These are phyloP conservation scores for Biston stratarius DNA, from an alignment of 2,888 invertebrate genomes.

Conservation along the genomic window DNA sequence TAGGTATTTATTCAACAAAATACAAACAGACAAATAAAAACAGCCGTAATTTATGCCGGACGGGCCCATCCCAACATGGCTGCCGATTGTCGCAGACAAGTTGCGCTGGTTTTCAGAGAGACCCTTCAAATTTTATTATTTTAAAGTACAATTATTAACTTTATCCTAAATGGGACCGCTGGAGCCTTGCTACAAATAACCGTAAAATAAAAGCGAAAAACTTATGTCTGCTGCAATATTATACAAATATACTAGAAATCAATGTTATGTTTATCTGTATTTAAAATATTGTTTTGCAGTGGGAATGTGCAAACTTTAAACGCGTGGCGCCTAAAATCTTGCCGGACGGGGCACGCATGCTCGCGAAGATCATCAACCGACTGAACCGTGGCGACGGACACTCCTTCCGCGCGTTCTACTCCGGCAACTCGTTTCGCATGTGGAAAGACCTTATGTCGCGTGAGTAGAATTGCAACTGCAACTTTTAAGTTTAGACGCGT, in stretches of 20 bases:
- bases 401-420: constrained; percentile 89
- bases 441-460: constrained; percentile 97
- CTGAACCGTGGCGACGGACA: constrained; percentile 89
- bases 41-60: too few species aligned
- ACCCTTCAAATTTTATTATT: too few species aligned
- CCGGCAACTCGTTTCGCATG: constrained; percentile 89
- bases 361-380: constrained; percentile 91
- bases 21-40: too few species aligned
- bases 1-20: too few species aligned
- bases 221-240: background rate
- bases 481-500: background rate
- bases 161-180: too few species aligned
- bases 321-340: constrained; percentile 90
- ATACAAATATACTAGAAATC: background rate
- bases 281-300: constrained; percentile 61
- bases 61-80: too few species aligned
- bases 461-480: constrained; percentile 78
- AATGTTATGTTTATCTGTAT: background rate
- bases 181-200: too few species aligned
- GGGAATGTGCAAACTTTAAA: constrained; percentile 93
- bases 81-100: too few species aligned
- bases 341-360: constrained; percentile 93
- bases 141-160: too few species aligned
- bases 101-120: too few species aligned
- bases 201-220: too few species aligned